Conservation (phyloP, 2,797 vertebrate genomes). For the Synaphobranchus kaupii region DNA sequence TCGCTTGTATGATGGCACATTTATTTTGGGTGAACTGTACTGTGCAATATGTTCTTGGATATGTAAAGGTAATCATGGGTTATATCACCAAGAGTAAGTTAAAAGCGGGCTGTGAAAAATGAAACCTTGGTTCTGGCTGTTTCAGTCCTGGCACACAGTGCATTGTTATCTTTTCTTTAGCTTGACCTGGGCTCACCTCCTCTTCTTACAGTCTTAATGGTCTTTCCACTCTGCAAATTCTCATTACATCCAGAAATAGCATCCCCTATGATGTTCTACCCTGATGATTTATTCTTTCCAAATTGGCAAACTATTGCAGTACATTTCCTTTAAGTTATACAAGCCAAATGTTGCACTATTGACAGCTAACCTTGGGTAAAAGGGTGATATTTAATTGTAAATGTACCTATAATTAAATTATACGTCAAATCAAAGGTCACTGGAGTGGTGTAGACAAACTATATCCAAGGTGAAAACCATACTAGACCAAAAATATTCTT, state of each 20-base stretch:
- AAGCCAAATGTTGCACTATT: too few relatives aligned
- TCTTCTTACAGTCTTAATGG: constrained; percentile 22
- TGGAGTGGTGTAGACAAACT: too few relatives aligned
- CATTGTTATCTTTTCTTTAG: background rate
- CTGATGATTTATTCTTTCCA: background rate
- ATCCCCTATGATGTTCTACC: background rate
- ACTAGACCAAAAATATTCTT: too few relatives aligned
- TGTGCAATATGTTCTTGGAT: too few relatives aligned
- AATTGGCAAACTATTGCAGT: background rate
- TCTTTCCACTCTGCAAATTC: constrained; percentile 36
- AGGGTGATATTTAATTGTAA: too few relatives aligned
- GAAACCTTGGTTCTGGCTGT: background rate
- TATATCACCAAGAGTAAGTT: background rate
- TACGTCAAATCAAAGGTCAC: too few relatives aligned
- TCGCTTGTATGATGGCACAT: too few relatives aligned
- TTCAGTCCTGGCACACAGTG: background rate
- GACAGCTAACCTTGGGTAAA: too few relatives aligned
- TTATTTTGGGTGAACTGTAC: too few relatives aligned
- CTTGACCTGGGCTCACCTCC: background rate
- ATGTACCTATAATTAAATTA: too few relatives aligned
- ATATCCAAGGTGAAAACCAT: too few relatives aligned
- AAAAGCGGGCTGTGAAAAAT: background rate
- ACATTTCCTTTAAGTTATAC: background rate
- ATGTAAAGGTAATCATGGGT: too few relatives aligned
- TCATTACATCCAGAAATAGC: background rate